Percentiles rank a stretch among this genome's conserved stretches.
Conservation (phyloP, 2,888 invertebrate species). For the Bellardia pandia region DNA sequence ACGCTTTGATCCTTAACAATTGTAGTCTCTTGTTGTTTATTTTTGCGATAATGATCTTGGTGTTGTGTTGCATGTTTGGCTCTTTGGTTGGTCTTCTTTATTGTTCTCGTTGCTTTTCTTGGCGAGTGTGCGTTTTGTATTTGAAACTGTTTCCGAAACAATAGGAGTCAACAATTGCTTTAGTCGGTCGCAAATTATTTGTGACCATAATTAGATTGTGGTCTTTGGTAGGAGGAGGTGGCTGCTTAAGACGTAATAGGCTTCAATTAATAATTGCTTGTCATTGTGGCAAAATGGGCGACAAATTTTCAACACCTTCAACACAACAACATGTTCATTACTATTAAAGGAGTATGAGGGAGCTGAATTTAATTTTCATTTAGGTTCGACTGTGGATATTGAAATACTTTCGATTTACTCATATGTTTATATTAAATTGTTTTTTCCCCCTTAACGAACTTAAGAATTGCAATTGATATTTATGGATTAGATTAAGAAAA, state of each 20-base stretch:
- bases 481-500: no score
- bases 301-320: conserved; percentile 72
- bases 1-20: conserved; percentile 75
- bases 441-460: no score
- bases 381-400: not conserved
- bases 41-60: conserved; percentile 78
- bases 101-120: conserved; percentile 75
- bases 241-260: conserved; percentile 62
- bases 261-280: conserved; percentile 73
- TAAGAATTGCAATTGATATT: no score
- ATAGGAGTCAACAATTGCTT: conserved; percentile 55
- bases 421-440: no score
- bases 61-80: conserved; percentile 61
- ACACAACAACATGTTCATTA: conserved; percentile 35
- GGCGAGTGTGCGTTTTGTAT: conserved; percentile 61
- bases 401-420: no score
- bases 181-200: conserved; percentile 71
- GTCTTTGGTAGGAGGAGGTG: conserved; percentile 64
- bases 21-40: conserved; percentile 37
- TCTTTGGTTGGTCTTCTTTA: conserved; percentile 61
- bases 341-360: conserved; percentile 12
- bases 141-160: conserved; percentile 59
- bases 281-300: conserved; percentile 72
- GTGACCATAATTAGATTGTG: conserved; percentile 72
- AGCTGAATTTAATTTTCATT: not conserved